Evolutionary conservation across 2,113 vertebrate species (phyloP).

Genomic region (Cyprinodon variegatus): DNA sequence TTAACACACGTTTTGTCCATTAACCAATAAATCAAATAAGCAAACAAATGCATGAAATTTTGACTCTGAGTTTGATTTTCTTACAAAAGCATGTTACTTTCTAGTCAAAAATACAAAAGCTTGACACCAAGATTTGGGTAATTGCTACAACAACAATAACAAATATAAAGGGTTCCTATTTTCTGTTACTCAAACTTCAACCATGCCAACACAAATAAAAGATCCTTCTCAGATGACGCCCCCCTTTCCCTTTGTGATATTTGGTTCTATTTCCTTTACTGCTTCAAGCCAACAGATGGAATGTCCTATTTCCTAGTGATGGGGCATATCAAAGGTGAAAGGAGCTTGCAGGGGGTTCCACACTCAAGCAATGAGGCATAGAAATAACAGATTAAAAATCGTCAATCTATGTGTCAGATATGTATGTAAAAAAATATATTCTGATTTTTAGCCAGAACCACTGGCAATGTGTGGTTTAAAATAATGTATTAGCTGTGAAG

Average conservation of each 20-base stretch:
- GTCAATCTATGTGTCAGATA: not conserved
- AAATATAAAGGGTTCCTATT: conserved; percentile 8
- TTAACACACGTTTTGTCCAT: no score
- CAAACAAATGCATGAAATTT: no score
- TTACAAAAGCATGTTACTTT: not conserved
- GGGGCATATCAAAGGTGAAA: not conserved
- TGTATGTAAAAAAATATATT: not conserved
- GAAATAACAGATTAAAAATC: not conserved
- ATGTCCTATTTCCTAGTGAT: conserved; percentile 54
- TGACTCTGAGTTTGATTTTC: no score
- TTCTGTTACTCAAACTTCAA: conserved; percentile 6
- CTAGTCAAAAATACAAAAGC: not conserved
- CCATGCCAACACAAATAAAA: conserved; percentile 29
- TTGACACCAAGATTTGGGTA: not conserved
- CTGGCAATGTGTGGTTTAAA: no score
- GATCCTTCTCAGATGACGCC: conserved; percentile 25
- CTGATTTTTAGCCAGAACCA: no score
- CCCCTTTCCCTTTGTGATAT: conserved; percentile 48
- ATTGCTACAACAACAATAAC: not conserved
- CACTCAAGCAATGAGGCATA: not conserved
- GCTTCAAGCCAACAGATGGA: conserved; percentile 33
- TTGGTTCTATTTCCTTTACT: conserved; percentile 62
- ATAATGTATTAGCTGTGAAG: no score
- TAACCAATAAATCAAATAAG: no score
- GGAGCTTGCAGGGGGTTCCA: not conserved